Base-by-base conservation (phyloP, 2,888 invertebrate genomes). In the Sinodicranocentrus sp. region DNA sequence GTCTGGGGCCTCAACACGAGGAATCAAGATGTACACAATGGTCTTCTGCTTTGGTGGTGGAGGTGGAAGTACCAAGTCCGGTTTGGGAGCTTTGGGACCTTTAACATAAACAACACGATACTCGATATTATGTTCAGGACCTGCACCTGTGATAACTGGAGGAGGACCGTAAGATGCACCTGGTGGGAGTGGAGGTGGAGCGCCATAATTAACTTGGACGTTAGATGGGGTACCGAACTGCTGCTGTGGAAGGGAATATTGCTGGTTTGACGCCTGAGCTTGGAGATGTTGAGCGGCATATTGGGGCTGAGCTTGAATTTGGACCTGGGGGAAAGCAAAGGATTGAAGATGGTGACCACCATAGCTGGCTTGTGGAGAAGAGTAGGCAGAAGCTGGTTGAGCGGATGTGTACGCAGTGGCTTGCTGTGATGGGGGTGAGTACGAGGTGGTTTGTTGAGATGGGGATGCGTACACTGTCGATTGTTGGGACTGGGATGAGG, bases 81-180 rank as follows among this genome's bases (percentile, higher is more conserved):
- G 86, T 25, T 82, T 75, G 1, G 65, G 86, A n/a, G 83, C 83
- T 54, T 86, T 86, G 21, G 76, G 75, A 23, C 78, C 76, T 76
- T 84, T 84, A 61, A 85, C 84, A 44, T 86, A 86, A 25, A 86
- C 84, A 67, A 86, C 84, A 54, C 86, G 73, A 63, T 86, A 86
- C 28, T 86, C 86, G 76, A 86, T 84, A 65, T 86, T 84, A 70
- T 86, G 86, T n/a, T 84, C 84, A 15, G 84, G 85, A n/a, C 84
- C 85, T 17, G 86, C 86, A 63, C 86, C 86, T 10, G 84, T 83
- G n/a, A 86, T 77, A 13, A 82, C 26, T 59, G 86, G 86, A n/a
- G 86, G 84, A 43, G 86, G 86, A 23, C 86, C 86, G 44, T 79
- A 82, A 17, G 68, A 61, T n/a, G 83, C 83, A 57, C 86, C 86